Conservation (phyloP, 2,113 vertebrate species). For the Bubo bubo region DNA sequence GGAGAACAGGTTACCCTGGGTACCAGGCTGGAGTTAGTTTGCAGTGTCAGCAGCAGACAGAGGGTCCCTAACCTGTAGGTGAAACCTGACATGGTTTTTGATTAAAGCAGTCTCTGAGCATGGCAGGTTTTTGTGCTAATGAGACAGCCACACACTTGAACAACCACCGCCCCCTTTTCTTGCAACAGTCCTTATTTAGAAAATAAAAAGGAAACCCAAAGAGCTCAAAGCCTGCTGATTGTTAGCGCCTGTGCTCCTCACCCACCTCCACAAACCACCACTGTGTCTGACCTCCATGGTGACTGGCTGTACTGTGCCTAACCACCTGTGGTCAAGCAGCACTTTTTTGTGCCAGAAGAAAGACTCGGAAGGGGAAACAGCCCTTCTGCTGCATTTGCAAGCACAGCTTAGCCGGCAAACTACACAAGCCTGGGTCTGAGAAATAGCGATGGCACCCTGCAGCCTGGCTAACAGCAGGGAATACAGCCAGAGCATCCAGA, state of each 20-base stretch:
- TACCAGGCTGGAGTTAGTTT: neutral
- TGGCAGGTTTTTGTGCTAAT: neutral
- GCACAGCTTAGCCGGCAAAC: neutral
- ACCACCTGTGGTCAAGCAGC: neutral
- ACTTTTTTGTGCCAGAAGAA: neutral
- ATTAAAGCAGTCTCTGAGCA: neutral
- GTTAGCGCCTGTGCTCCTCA: neutral
- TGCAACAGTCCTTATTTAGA: neutral
- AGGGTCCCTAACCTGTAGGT: neutral
- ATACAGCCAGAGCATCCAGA: neutral
- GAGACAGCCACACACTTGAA: neutral
- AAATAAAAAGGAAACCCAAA: neutral
- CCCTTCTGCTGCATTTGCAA: neutral
- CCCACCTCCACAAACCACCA: neutral
- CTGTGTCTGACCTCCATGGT: neutral
- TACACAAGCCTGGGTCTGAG: neutral
- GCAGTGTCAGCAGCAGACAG: neutral
- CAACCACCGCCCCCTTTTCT: neutral
- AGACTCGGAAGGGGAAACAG: neutral
- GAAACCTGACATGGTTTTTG: neutral
- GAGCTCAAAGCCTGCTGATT: neutral
- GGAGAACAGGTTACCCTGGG: neutral
- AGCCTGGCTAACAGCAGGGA: neutral
- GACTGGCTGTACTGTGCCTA: neutral
- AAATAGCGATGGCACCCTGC: neutral